These are phyloP conservation scores for Sebastes fasciatus DNA, from an alignment of 2,113 vertebrate genomes.

Conservation along the genomic window DNA sequence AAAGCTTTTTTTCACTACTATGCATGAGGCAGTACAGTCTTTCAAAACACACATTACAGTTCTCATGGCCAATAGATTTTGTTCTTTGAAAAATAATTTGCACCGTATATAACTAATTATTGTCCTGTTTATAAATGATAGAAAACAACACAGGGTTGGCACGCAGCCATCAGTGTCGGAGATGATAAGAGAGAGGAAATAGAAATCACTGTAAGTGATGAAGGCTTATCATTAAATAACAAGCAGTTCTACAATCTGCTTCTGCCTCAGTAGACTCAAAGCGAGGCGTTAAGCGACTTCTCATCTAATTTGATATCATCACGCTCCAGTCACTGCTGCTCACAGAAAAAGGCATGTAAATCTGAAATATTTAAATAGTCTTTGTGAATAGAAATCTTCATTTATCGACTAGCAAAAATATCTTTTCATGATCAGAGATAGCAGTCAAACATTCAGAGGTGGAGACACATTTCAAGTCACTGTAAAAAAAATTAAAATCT, in stretches of 20 bases:
- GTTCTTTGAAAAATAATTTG: constrained; percentile 57
- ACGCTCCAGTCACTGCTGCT: constrained; percentile 23
- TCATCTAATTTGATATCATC: constrained; percentile 5
- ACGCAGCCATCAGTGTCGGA: constrained; percentile 29
- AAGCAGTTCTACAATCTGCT: constrained; percentile 29
- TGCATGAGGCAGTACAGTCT: constrained; percentile 50
- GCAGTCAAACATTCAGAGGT: constrained; percentile 55
- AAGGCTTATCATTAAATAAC: constrained; percentile 41
- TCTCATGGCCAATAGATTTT: constrained; percentile 25
- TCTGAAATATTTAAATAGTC: constrained; percentile 36
- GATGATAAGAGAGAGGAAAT: constrained; percentile 6
- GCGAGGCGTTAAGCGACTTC: not conserved
- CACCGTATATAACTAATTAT: constrained; percentile 32
- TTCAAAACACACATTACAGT: constrained; percentile 42
- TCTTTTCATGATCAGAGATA: constrained; percentile 39
- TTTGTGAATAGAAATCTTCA: constrained; percentile 59
- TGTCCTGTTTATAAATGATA: constrained; percentile 43
- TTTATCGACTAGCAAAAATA: constrained; percentile 63
- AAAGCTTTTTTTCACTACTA: constrained; percentile 30
- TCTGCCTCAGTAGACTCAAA: constrained; percentile 24
- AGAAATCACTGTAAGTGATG: constrained; percentile 28
- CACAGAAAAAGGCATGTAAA: constrained; percentile 43
- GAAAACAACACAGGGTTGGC: constrained; percentile 62
- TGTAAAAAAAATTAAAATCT: not conserved
- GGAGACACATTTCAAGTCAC: constrained; percentile 44